Evolutionary conservation across 2,888 invertebrate genomes (phyloP).

Genomic region (Sesia bembeciformis): DNA sequence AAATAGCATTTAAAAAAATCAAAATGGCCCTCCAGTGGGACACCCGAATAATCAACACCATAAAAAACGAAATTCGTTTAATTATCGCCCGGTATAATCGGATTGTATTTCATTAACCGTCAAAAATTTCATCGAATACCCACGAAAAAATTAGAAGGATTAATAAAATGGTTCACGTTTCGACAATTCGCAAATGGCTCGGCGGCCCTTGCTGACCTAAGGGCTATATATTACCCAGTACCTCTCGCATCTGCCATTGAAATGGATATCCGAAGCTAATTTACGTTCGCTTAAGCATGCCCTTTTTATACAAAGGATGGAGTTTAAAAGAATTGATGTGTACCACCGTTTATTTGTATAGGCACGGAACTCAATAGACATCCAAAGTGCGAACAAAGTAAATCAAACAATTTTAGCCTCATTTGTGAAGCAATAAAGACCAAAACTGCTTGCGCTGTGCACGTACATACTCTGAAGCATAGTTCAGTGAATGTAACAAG

Average conservation of each 20-base stretch:
- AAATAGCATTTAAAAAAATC: too few relatives aligned
- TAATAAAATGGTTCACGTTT: neutral
- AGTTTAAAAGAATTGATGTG: neutral
- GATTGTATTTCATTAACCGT: neutral
- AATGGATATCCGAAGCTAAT: neutral
- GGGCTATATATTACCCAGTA: neutral
- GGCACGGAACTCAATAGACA: neutral
- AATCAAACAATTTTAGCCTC: neutral
- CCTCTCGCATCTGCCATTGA: neutral
- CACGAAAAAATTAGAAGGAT: neutral
- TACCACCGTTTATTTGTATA: neutral
- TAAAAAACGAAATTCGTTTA: neutral
- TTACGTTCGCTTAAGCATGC: neutral
- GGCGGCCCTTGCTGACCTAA: neutral
- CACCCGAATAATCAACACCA: too few relatives aligned
- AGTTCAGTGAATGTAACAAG: neutral
- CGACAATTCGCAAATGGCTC: neutral
- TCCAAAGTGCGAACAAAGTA: neutral
- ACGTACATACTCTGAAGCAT: neutral
- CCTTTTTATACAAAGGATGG: neutral
- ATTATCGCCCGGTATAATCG: neutral
- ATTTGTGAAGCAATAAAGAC: neutral
- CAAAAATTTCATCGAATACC: neutral
- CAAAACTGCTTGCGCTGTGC: neutral
- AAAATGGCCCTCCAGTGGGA: too few relatives aligned